A percentile compares a stretch with the other conserved stretches of the same genome.
These are phyloP conservation scores for Microctenopoma stevenorrisi DNA, from an alignment of 2,797 vertebrate species.

Conservation along the genomic window DNA sequence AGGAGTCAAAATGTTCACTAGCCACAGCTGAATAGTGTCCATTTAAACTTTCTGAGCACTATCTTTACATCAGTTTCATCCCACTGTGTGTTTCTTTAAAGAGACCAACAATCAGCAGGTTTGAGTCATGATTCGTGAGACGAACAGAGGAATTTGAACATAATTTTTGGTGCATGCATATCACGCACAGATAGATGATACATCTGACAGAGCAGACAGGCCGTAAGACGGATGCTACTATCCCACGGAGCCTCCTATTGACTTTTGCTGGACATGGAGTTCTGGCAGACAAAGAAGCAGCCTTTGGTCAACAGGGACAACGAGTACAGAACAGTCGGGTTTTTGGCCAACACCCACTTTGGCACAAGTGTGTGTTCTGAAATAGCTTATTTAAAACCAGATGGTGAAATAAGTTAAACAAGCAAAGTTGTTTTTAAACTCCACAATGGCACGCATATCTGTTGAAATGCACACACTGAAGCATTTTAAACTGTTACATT, in stretches of 20 bases:
- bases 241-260: constrained; percentile 46
- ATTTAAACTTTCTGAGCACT: background rate
- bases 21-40: constrained; percentile 8
- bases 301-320: constrained; percentile 51
- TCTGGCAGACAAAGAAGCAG: constrained; percentile 42
- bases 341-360: constrained; percentile 36
- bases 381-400: constrained; percentile 47
- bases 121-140: constrained; percentile 1
- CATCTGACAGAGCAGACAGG: constrained; percentile 29
- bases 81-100: background rate
- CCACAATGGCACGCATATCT: background rate
- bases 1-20: background rate
- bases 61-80: constrained; percentile 8
- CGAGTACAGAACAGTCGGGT: constrained; percentile 33
- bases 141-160: constrained; percentile 10
- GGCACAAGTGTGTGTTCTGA: constrained; percentile 27
- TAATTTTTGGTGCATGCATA: constrained; percentile 18
- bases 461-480: constrained; percentile 30
- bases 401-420: constrained; percentile 24
- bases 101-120: background rate
- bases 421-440: constrained; percentile 15
- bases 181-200: constrained; percentile 8
- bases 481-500: constrained; percentile 47
- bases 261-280: constrained; percentile 40
- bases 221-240: constrained; percentile 39